Conservation (phyloP, 2,888 invertebrate species). For the Rhynchonema sp. region DNA sequence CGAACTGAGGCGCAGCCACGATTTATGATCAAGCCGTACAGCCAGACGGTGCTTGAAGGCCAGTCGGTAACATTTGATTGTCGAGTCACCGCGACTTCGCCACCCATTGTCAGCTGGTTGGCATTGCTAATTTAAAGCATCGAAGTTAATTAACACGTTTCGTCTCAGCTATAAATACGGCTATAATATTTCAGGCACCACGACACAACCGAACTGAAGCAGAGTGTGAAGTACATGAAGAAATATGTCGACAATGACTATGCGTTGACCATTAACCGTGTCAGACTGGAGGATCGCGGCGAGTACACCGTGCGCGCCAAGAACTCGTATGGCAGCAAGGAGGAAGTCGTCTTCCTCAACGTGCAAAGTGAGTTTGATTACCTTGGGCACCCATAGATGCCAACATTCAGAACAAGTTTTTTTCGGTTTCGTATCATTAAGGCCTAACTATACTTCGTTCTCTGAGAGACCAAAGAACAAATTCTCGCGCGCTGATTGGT, state of each 20-base stretch:
- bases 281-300: conserved; percentile 80
- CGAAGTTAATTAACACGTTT: too few species aligned
- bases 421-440: too few species aligned
- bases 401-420: too few species aligned
- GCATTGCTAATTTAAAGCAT: conserved; percentile 3
- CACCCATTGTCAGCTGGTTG: conserved; percentile 79
- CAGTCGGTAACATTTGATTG: conserved; percentile 94
- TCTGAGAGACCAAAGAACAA: too few species aligned
- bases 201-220: conserved; percentile 72
- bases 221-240: conserved; percentile 98
- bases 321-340: conserved; percentile 82
- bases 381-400: too few species aligned
- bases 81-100: conserved; percentile 72
- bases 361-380: conserved; percentile 43
- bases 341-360: conserved; percentile 86
- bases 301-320: conserved; percentile 90
- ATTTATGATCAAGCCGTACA: conserved; percentile 88
- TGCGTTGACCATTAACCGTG: conserved; percentile 88
- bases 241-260: conserved; percentile 86
- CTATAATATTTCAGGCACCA: conserved; percentile 39
- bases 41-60: conserved; percentile 86
- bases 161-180: too few species aligned
- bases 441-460: too few species aligned
- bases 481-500: too few species aligned
- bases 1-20: conserved; percentile 32